Evolutionary conservation across 2,797 vertebrate species (phyloP).

Genomic region (Cryptoprocta ferox): DNA sequence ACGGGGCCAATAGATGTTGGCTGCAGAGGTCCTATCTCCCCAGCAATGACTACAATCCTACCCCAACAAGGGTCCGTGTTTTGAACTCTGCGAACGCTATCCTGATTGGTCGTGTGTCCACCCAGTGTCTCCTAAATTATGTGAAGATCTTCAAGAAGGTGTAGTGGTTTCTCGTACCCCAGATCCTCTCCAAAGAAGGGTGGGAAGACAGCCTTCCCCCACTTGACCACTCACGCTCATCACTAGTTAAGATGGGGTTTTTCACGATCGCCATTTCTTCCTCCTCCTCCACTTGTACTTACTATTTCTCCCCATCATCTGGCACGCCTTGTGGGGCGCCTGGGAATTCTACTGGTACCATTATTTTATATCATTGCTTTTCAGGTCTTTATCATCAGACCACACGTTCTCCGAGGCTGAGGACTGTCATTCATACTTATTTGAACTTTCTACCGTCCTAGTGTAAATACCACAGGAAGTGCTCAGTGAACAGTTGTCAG

Average conservation of each 20-base stretch:
- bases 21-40: not conserved
- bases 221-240: not conserved
- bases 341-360: not conserved
- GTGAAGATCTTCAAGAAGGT: not conserved
- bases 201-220: not conserved
- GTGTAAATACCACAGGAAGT: not conserved
- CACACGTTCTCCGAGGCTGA: slow-evolving; percentile 1
- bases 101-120: not conserved
- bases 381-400: not conserved
- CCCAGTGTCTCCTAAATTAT: not conserved
- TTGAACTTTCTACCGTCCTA: not conserved
- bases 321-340: not conserved
- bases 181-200: not conserved
- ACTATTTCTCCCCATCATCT: not conserved
- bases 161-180: not conserved
- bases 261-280: not conserved
- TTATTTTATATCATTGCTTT: slow-evolving; percentile 18
- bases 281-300: not conserved
- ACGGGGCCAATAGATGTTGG: not conserved
- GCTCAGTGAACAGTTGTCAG: not conserved
- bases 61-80: not conserved
- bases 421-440: not conserved
- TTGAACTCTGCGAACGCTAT: slow-evolving; percentile 32
- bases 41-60: not conserved
- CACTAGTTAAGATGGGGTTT: not conserved